Conservation (phyloP, 2,888 invertebrate genomes). For the Diogma glabrata region DNA sequence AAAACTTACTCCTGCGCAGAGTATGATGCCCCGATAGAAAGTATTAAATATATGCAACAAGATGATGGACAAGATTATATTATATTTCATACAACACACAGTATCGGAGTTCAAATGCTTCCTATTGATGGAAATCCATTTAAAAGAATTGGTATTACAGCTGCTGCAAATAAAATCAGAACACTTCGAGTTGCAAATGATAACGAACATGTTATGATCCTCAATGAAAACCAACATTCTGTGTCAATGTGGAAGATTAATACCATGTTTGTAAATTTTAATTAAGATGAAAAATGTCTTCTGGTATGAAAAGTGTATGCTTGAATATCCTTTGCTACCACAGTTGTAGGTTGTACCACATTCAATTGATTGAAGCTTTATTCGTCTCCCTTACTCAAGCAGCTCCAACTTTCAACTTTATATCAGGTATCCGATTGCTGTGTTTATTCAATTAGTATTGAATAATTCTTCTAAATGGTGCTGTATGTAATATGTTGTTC, state of each 20-base stretch:
- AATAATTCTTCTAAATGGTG: too few relatives aligned
- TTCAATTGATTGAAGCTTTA: too few relatives aligned
- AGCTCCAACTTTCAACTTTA: too few relatives aligned
- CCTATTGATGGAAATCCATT: slow-evolving; percentile 68
- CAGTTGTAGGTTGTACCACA: too few relatives aligned
- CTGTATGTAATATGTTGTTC: too few relatives aligned
- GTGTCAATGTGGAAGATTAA: slow-evolving; percentile 45
- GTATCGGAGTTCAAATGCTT: slow-evolving; percentile 55
- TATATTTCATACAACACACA: slow-evolving; percentile 49
- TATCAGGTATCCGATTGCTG: too few relatives aligned
- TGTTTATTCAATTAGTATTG: too few relatives aligned
- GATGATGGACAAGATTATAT: slow-evolving; percentile 40
- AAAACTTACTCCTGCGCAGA: slow-evolving; percentile 57
- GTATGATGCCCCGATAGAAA: slow-evolving; percentile 45
- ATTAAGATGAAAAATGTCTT: neutral
- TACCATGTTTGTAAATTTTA: slow-evolving; percentile 32
- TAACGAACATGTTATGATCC: neutral
- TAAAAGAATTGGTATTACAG: slow-evolving; percentile 48
- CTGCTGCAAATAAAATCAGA: slow-evolving; percentile 41
- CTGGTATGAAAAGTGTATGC: too few relatives aligned
- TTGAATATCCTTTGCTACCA: too few relatives aligned
- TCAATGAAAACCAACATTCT: slow-evolving; percentile 7
- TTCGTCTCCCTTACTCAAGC: too few relatives aligned
- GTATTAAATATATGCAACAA: neutral
- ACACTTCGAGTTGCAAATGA: neutral